These are phyloP conservation scores for Dromococcyx pavoninus DNA, from an alignment of 2,797 vertebrate genomes.

Conservation along the genomic window DNA sequence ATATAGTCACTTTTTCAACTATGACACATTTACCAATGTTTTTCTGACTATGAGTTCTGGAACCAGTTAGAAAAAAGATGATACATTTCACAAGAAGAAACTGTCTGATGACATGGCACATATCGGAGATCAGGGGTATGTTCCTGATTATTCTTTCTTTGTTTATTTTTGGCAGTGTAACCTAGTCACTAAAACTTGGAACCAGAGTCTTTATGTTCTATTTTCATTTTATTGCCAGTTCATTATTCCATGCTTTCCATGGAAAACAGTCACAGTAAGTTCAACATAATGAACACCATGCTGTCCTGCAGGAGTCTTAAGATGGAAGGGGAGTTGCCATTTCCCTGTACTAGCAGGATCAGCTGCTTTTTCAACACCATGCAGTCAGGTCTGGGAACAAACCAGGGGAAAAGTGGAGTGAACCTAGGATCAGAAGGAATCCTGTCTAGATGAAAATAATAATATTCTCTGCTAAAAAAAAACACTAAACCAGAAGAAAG, in stretches of 20 bases:
- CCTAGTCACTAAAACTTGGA: conserved; percentile 21
- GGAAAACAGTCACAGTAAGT: neutral
- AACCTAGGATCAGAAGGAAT: neutral
- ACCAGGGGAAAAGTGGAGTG: neutral
- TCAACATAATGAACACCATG: conserved; percentile 4
- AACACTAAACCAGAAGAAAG: neutral
- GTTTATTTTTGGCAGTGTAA: conserved; percentile 27
- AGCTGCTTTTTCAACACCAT: neutral
- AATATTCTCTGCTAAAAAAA: neutral
- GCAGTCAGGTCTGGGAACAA: neutral
- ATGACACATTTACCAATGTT: neutral
- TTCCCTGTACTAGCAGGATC: neutral
- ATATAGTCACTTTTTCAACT: neutral
- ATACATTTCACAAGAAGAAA: neutral
- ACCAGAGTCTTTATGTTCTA: conserved; percentile 9
- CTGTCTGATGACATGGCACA: neutral
- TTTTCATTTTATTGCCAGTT: conserved; percentile 12
- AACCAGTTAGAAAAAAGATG: neutral
- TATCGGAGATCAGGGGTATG: neutral
- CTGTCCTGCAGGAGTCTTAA: neutral
- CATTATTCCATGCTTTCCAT: neutral
- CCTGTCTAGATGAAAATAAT: neutral
- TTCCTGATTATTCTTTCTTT: conserved; percentile 24
- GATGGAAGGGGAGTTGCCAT: neutral
- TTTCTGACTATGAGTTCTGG: neutral